These are phyloP conservation scores for Recurvirostra avosetta DNA, from an alignment of 2,113 vertebrate genomes.

Conservation along the genomic window DNA sequence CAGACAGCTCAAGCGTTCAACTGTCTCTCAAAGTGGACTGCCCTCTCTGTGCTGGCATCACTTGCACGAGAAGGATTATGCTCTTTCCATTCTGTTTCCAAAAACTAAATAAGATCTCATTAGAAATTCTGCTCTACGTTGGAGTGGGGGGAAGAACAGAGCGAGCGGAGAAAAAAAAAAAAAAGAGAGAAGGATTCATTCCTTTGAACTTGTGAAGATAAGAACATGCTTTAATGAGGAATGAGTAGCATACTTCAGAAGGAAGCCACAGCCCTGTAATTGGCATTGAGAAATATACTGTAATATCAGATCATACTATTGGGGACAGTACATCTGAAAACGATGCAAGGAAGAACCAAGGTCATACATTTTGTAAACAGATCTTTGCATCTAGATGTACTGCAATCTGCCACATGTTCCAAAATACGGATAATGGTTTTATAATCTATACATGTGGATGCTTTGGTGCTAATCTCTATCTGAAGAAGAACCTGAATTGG, in stretches of 20 bases:
- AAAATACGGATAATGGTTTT: neutral
- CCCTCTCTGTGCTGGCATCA: neutral
- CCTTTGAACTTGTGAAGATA: constrained; percentile 2
- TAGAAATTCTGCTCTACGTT: neutral
- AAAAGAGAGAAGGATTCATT: neutral
- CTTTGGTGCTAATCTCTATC: neutral
- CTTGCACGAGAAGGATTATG: neutral
- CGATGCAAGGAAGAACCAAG: neutral
- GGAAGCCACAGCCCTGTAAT: neutral
- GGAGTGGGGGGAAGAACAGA: neutral
- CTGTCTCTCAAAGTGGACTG: neutral
- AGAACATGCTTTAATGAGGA: constrained; percentile 3
- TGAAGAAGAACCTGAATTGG: neutral
- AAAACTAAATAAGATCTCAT: neutral
- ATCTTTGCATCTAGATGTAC: neutral
- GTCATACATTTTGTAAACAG: neutral
- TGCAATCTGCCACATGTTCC: neutral
- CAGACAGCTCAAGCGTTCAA: neutral
- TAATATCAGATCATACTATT: neutral
- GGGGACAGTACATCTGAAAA: neutral
- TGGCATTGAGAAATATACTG: neutral
- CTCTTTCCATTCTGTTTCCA: neutral
- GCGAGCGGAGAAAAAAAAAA: neutral
- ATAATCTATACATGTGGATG: neutral
- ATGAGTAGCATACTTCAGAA: neutral